These are phyloP conservation scores for Stichodactyla mertensii DNA, from an alignment of 64 coral and sea anemone species.

Conservation along the genomic window DNA sequence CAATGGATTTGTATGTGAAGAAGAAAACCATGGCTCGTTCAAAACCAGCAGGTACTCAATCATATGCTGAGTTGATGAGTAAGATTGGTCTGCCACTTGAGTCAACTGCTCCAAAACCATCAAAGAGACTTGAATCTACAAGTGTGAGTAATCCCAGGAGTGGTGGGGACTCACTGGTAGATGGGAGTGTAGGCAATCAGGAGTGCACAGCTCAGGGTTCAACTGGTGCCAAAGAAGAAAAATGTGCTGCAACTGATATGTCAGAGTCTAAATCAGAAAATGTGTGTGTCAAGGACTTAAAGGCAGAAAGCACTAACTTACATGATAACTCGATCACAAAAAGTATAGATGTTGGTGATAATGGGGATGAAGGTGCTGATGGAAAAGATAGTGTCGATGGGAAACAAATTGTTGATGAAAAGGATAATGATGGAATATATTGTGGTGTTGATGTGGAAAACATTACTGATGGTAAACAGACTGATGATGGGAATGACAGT, in stretches of 20 bases:
- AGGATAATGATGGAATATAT: neutral
- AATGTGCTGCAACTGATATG: neutral
- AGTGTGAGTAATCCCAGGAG: neutral
- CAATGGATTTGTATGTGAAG: constrained; percentile 72
- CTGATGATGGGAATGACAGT: neutral
- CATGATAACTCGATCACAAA: neutral
- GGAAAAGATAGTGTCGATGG: neutral
- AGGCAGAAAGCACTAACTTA: neutral
- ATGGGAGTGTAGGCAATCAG: neutral
- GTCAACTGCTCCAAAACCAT: neutral
- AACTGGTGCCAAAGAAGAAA: neutral
- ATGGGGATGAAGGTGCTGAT: neutral
- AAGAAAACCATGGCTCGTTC: constrained; percentile 27
- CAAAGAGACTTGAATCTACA: neutral
- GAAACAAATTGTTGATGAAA: neutral
- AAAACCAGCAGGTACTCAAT: constrained; percentile 34
- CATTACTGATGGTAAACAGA: neutral
- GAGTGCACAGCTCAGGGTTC: neutral
- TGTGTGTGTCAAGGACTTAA: neutral
- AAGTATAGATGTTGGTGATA: neutral
- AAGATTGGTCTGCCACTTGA: constrained; percentile 59
- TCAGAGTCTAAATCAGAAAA: neutral
- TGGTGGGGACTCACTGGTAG: too few species aligned
- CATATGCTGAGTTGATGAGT: constrained; percentile 77
- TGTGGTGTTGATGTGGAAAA: neutral